Base-by-base conservation (phyloP, 2,113 vertebrate species). In the Protobothrops flavoviridis region DNA sequence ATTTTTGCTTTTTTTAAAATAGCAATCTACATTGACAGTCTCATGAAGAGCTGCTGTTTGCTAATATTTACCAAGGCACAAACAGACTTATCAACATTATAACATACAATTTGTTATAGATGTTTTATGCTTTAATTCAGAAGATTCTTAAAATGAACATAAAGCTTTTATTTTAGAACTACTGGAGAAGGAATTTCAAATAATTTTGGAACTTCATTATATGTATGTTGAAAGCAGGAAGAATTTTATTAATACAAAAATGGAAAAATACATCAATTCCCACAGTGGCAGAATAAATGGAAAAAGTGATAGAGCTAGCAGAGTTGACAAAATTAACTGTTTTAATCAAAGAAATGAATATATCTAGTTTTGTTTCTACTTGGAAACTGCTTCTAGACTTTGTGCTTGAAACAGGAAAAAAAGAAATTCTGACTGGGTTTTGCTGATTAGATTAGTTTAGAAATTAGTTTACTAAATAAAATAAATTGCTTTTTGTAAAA, bases 51-150 rank as follows among this genome's bases (percentile, higher is more conserved):
- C 5, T 74, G 69, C 69, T 81, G 33, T 81, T 39, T 81, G 33
- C 69, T 81, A 81, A 81, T 81, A 81, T 39, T 39, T 81, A 81
- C 69, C n/a, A 74, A 74, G n/a, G 15, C n/a, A 20, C 69, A 81
- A 74, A 81, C n/a, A 94, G 95, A 96, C 48, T 94, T 12, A 91
- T 94, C 85, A 92, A 94, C 96, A 91, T 74, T 5, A 69, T 39
- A 95, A 94, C 56, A 93, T 86, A 50, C 10, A 74, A 20, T 94
- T 94, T 95, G 92, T 93, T 94, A 93, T 53, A 81, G 5, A 33
- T 39, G 33, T 39, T 33, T 74, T 33, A 69, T 69, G 61, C 12
- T 69, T 69, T 13, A 69, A 69, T 69, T n/a, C 29, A n/a, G 11
- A n/a, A 69, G 61, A 69, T 64, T 29, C 59, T 64, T 64, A 64